These are phyloP conservation scores for Cryptus armator DNA, from an alignment of 2,888 invertebrate species.

Conservation along the genomic window DNA sequence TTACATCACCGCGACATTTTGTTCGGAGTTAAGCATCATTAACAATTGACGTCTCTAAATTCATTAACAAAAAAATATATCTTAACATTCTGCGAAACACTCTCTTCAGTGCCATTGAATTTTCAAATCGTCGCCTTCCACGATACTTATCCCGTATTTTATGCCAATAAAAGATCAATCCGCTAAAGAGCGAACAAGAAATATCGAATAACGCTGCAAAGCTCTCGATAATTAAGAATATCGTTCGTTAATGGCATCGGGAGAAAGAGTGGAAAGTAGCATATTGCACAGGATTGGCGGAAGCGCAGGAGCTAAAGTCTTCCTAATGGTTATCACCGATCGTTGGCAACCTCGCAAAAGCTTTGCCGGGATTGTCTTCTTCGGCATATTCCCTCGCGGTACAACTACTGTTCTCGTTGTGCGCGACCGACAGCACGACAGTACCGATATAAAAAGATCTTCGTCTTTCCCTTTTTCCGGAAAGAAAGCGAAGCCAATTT, in stretches of 20 bases:
- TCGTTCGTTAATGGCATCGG: conserved; percentile 24
- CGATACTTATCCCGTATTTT: background rate
- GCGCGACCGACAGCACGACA: conserved; percentile 7
- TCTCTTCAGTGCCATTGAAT: background rate
- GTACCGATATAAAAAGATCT: conserved; percentile 37
- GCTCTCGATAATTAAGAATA: conserved; percentile 6
- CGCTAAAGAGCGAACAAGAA: background rate
- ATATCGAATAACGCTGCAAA: conserved; percentile 9
- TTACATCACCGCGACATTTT: too few relatives aligned
- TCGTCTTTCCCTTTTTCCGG: conserved; percentile 50
- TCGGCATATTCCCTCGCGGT: conserved; percentile 25
- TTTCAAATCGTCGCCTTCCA: background rate
- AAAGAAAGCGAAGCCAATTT: conserved; percentile 57
- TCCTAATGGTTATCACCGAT: conserved; percentile 34
- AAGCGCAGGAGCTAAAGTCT: conserved; percentile 29
- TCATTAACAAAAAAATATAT: too few relatives aligned
- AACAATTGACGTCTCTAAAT: too few relatives aligned
- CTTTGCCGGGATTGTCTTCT: conserved; percentile 25
- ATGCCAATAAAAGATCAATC: background rate
- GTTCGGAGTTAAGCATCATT: too few relatives aligned
- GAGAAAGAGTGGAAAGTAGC: background rate
- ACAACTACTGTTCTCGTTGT: conserved; percentile 5
- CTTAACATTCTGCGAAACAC: too few relatives aligned
- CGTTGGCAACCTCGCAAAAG: conserved; percentile 16
- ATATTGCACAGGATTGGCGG: conserved; percentile 26